Percentiles rank a stretch among this genome's conserved stretches.
Conservation (phyloP, 2,797 vertebrate genomes). For the Acestrorhynchus altus region DNA sequence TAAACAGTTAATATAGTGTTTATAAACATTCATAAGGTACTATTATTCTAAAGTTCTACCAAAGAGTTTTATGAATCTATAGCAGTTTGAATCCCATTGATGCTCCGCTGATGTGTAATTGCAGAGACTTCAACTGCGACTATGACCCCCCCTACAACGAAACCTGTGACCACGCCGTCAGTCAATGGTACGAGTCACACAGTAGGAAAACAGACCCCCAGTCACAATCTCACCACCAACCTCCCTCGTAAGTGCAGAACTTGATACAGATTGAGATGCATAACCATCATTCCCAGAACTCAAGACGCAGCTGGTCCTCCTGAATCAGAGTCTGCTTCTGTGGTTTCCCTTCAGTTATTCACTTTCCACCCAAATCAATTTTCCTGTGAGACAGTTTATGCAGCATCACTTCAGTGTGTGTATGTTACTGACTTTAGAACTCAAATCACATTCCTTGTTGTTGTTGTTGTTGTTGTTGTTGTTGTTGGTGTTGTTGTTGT, state of each 20-base stretch:
- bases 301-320: neutral
- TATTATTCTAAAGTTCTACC: too few relatives aligned
- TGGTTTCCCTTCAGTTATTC: neutral
- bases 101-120: constrained; percentile 19
- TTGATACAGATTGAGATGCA: neutral
- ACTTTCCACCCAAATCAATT: neutral
- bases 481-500: neutral
- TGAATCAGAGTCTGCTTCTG: neutral
- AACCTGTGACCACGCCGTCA: accelerated
- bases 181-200: neutral
- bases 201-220: neutral
- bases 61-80: neutral
- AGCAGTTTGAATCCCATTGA: constrained; percentile 19
- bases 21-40: too few relatives aligned
- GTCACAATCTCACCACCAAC: neutral
- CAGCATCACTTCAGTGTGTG: too few relatives aligned
- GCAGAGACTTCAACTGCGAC: neutral
- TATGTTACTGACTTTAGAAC: too few relatives aligned
- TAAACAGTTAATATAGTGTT: too few relatives aligned
- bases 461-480: neutral
- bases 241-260: neutral
- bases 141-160: neutral
- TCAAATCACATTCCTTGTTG: neutral
- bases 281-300: neutral
- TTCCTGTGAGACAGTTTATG: too few relatives aligned